Conservation (phyloP, 2,797 vertebrate genomes). For the Rhabdophis nuchalis region DNA sequence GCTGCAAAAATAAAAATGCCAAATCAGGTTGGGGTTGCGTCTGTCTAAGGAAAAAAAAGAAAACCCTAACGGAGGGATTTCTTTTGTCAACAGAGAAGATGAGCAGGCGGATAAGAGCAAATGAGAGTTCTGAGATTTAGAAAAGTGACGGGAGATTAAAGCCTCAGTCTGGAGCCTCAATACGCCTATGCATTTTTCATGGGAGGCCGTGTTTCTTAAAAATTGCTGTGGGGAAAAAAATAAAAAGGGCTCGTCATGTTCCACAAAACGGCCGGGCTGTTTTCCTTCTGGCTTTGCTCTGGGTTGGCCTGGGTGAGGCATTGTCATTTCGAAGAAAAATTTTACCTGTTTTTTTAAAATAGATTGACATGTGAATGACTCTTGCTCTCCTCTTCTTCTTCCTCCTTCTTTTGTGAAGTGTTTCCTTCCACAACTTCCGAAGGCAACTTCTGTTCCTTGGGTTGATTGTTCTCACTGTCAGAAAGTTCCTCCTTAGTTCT, state of each 20-base stretch:
- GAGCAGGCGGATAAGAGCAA: conserved; percentile 66
- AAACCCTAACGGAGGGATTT: conserved; percentile 73
- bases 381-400: background rate
- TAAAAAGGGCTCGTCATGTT: conserved; percentile 23
- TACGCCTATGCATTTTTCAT: conserved; percentile 63
- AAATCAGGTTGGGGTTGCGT: conserved; percentile 65
- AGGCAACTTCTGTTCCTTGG: too few relatives aligned
- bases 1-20: conserved; percentile 71
- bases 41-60: conserved; percentile 60
- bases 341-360: background rate
- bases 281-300: background rate
- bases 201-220: conserved; percentile 46
- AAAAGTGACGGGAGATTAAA: conserved; percentile 70
- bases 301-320: background rate
- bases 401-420: background rate
- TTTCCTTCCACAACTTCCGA: too few relatives aligned
- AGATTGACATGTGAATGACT: background rate
- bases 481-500: too few relatives aligned
- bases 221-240: background rate
- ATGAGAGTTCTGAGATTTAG: conserved; percentile 65
- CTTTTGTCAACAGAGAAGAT: conserved; percentile 73
- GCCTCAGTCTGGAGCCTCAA: conserved; percentile 63
- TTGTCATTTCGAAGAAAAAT: background rate
- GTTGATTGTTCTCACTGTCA: too few relatives aligned
- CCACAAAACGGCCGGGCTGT: conserved; percentile 3